Conservation (phyloP, 2,797 vertebrate species). For the Chrysocyon brachyurus region DNA sequence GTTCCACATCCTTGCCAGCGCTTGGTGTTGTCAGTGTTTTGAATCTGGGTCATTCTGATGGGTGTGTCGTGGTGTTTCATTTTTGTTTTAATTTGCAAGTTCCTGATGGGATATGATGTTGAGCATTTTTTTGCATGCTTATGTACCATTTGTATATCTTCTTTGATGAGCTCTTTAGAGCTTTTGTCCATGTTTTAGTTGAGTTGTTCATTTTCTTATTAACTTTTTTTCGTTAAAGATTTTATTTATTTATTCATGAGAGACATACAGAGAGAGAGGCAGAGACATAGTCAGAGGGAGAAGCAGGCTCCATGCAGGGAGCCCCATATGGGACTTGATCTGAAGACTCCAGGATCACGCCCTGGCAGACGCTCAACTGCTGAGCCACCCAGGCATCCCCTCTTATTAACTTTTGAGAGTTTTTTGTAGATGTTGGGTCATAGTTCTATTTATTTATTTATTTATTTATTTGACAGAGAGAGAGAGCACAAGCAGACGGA, state of each 20-base stretch:
- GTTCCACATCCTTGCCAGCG: background rate
- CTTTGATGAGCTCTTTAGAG: background rate
- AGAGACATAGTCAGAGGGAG: no score
- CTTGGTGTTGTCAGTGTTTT: background rate
- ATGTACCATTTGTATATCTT: background rate
- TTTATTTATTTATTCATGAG: no score
- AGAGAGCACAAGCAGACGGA: no score
- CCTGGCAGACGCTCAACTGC: no score
- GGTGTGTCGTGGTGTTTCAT: background rate
- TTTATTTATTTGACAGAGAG: no score
- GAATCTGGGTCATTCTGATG: background rate
- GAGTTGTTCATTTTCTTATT: background rate
- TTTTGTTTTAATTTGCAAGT: background rate
- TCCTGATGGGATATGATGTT: background rate
- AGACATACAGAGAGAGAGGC: no score
- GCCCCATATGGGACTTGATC: no score
- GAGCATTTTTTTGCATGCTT: background rate
- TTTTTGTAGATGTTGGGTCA: background rate
- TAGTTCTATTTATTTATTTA: background rate
- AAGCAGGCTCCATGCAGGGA: no score
- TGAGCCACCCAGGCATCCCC: no score
- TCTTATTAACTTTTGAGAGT: background rate
- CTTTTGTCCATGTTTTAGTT: background rate
- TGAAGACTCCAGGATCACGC: no score
- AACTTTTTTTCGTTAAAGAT: no score